Conservation (phyloP, 2,113 vertebrate genomes). For the Scatophagus argus region DNA sequence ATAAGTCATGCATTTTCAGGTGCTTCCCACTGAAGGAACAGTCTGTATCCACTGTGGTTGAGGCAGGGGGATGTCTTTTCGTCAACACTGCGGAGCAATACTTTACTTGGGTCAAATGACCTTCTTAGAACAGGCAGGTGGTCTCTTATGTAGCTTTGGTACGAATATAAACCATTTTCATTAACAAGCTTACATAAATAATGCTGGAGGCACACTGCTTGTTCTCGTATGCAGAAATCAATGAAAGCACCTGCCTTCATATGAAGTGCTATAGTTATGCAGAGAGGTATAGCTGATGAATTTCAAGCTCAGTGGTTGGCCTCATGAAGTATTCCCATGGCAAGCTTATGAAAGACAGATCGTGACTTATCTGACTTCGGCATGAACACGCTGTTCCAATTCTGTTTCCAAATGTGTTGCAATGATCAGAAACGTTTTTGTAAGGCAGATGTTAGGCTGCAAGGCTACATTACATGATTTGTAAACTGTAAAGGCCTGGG, state of each 20-base stretch:
- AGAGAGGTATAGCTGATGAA: neutral
- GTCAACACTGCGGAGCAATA: neutral
- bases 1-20: neutral
- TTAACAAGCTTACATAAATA: neutral
- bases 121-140: neutral
- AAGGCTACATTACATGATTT: neutral
- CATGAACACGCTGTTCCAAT: neutral
- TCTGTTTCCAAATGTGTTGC: neutral
- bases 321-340: neutral
- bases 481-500: neutral
- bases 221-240: neutral
- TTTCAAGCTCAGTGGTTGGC: neutral
- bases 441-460: neutral
- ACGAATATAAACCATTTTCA: neutral
- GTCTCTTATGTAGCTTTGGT: neutral
- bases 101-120: neutral
- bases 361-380: neutral
- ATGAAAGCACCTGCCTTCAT: neutral
- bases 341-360: neutral
- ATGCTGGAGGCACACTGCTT: neutral
- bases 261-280: neutral
- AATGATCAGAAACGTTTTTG: neutral
- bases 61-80: neutral
- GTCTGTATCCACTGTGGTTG: neutral
- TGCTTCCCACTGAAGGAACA: neutral